phyloP scores from a whole-genome alignment of 2,113 vertebrate species.

The Ceyx cyanopectus region DNA sequence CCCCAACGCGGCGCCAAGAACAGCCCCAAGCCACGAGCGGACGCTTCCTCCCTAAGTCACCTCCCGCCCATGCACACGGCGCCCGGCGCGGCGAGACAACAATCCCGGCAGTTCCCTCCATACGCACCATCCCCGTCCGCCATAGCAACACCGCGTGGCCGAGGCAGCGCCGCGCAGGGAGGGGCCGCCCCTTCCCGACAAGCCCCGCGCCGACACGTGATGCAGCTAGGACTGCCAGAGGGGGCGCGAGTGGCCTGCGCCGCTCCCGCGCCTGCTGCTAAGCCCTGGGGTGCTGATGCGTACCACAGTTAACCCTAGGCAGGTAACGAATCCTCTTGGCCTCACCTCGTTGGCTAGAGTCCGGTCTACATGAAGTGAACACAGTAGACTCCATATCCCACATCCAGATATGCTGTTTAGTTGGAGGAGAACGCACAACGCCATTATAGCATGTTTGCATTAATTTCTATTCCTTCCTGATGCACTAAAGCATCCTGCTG shows the following conservation, averaged over 20 bases:
- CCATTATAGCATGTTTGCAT: background rate
- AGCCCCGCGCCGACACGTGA: background rate
- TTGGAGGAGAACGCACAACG: background rate
- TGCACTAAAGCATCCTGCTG: background rate
- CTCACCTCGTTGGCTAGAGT: background rate
- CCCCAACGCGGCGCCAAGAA: too few species aligned
- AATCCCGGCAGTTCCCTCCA: background rate
- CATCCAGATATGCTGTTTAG: background rate
- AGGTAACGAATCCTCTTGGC: background rate
- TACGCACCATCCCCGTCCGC: constrained; percentile 18
- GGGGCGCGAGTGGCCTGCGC: too few species aligned
- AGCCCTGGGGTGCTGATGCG: too few species aligned
- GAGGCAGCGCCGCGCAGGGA: background rate
- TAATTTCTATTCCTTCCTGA: background rate
- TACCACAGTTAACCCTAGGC: background rate
- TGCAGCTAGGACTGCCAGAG: too few species aligned
- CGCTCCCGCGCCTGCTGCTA: too few species aligned
- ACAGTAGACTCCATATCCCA: background rate
- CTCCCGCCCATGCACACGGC: background rate
- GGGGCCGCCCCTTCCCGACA: background rate
- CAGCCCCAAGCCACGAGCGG: rapidly evolving
- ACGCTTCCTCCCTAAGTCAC: rapidly evolving
- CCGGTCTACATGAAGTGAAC: background rate
- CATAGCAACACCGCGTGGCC: background rate
- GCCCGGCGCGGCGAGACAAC: rapidly evolving